Conservation (phyloP, 1,140 invertebrate genomes). For the Uloborus diversus region DNA sequence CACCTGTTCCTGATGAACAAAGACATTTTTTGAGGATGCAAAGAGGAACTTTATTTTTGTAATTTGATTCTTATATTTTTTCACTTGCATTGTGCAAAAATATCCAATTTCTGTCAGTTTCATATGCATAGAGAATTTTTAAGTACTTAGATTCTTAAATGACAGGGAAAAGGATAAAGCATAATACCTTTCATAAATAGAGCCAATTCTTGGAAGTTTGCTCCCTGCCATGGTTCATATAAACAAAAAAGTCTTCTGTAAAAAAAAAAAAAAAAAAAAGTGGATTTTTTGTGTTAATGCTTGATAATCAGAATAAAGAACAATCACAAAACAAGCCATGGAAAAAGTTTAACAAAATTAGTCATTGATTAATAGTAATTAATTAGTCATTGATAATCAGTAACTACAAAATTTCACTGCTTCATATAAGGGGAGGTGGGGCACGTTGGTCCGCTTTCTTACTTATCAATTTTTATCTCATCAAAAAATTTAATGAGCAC, state of each 20-base stretch:
- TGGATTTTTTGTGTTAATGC: neutral
- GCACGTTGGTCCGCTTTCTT: too few relatives aligned
- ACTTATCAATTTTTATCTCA: too few relatives aligned
- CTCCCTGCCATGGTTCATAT: slow-evolving; percentile 51
- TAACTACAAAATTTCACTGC: neutral
- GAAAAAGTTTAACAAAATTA: neutral
- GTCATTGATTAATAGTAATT: neutral
- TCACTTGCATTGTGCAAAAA: neutral
- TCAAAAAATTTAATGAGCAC: too few relatives aligned
- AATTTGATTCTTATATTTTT: neutral
- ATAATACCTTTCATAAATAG: slow-evolving; percentile 54
- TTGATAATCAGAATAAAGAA: neutral
- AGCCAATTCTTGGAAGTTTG: slow-evolving; percentile 44
- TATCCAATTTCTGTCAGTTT: neutral
- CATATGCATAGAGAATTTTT: neutral
- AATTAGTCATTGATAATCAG: neutral
- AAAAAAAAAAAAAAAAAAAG: neutral
- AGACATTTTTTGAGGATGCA: neutral
- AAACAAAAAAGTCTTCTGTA: too few relatives aligned
- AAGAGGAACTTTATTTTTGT: neutral
- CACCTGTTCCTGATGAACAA: too few relatives aligned
- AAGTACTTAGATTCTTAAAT: neutral
- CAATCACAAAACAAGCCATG: neutral
- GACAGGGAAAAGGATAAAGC: neutral
- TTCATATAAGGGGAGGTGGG: too few relatives aligned